Evolutionary conservation across 2,888 invertebrate species (phyloP), one percentile per base, ranked within the genome.

Genomic region (Euzophera pinguis): DNA sequence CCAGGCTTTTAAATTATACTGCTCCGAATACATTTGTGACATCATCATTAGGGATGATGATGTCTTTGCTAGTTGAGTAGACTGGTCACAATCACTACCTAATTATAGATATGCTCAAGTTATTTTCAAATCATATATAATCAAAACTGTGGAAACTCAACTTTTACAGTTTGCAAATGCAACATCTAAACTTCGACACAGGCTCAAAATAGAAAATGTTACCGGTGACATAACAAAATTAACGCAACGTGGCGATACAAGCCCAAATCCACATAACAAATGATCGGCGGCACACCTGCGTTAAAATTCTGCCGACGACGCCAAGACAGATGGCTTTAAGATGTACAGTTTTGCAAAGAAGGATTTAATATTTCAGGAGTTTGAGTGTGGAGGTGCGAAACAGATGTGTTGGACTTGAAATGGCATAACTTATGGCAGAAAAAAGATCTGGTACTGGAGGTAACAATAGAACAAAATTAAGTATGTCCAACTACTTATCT

Each of bases 201-300:
- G 22, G 22, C 22, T 22, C 22, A 22, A 22, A 22, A 22, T 22
- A 22, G 22, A 22, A 22, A 22, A 22, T 34, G 7, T 34, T 34
- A 10, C 1, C 37, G 13, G 16, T 14, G 52, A 59, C 53, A 54
- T 55, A 59, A 56, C 61, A 64, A 65, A 67, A 69, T 69, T 67
- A 69, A 64, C 64, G 61, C 60, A 61, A 51, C 41, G 14, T 9
- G 16, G 16, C 16, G 53, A 41, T 50, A 39, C 39, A 50, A 38
- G 39, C 29, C 12, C 38, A n/a, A 48, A 14, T 27, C 37, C 39
- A 60, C 62, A 58, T 67, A 67, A 69, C 69, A 65, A 70, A 70
- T 68, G 66, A 65, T 60, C 58, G 54, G 55, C 54, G 13, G 38
- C 61, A 60, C 69, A 69, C 69, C 69, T 71, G 66, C 56, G 65